Evolutionary conservation across 2,888 invertebrate species (phyloP).

Genomic region (Eupithecia tripunctaria): DNA sequence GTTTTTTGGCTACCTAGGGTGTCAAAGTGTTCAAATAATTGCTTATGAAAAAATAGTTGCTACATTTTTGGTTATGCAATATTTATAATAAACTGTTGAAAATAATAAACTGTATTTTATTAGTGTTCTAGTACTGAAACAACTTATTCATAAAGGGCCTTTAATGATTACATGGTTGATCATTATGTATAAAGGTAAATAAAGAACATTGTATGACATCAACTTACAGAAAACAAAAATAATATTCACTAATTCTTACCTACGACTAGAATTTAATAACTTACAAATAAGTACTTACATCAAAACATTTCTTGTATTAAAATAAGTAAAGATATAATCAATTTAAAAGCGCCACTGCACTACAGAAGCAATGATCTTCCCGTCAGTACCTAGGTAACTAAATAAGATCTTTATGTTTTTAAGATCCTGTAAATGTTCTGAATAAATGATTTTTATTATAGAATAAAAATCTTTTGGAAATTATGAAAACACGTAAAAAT

Average conservation of each 20-base stretch:
- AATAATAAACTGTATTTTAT: slow-evolving; percentile 25
- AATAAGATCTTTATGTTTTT: no score
- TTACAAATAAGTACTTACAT: slow-evolving; percentile 19
- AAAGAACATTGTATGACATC: slow-evolving; percentile 11
- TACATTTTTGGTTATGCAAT: slow-evolving; percentile 47
- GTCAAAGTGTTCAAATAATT: slow-evolving; percentile 52
- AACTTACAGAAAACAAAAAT: slow-evolving; percentile 21
- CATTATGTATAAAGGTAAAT: slow-evolving; percentile 26
- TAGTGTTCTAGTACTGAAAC: slow-evolving; percentile 13
- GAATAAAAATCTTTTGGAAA: not conserved
- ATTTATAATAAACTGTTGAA: slow-evolving; percentile 51
- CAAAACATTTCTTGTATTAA: not conserved
- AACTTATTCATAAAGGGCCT: slow-evolving; percentile 22
- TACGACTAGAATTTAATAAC: slow-evolving; percentile 27
- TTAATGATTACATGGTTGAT: slow-evolving; percentile 28
- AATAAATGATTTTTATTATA: no score
- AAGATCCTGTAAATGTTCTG: no score
- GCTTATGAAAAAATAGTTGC: slow-evolving; percentile 17
- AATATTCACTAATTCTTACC: slow-evolving; percentile 17
- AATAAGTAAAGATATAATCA: not conserved
- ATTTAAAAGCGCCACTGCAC: not conserved
- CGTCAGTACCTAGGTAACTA: not conserved
- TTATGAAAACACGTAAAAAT: not conserved
- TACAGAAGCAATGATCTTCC: not conserved
- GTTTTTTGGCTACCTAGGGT: slow-evolving; percentile 44